Percentiles rank a stretch among this genome's conserved stretches.
These are phyloP conservation scores for Ia io DNA, from an alignment of 2,113 vertebrate genomes.

Conservation along the genomic window DNA sequence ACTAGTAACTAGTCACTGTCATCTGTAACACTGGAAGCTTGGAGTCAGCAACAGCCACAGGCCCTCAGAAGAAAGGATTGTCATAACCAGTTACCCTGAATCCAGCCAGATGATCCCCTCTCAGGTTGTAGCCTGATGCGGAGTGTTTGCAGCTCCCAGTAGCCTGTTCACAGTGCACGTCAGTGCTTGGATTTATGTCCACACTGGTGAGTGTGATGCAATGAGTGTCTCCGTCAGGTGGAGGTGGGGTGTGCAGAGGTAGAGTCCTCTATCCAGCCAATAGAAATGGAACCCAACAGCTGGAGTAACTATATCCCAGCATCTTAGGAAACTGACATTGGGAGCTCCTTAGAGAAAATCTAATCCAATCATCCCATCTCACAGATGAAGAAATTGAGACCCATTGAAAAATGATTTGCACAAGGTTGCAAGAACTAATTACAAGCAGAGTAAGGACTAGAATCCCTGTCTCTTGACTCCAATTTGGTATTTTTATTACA, in stretches of 20 bases:
- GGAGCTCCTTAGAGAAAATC: neutral
- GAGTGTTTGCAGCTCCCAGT: neutral
- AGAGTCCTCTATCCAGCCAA: neutral
- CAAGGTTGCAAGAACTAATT: neutral
- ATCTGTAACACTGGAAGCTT: neutral
- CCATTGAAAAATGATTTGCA: neutral
- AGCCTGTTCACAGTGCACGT: rapidly evolving
- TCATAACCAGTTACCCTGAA: neutral
- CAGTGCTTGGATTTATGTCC: neutral
- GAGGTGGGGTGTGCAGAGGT: neutral
- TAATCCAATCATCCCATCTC: neutral
- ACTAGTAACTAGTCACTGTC: neutral
- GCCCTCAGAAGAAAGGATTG: neutral
- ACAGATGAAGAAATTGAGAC: neutral
- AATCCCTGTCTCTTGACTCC: neutral
- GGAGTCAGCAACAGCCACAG: neutral
- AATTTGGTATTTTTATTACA: neutral
- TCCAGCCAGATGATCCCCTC: neutral
- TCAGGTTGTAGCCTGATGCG: neutral
- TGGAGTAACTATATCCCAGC: neutral
- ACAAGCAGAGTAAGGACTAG: neutral
- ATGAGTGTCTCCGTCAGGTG: neutral
- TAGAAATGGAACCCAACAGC: neutral
- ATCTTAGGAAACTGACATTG: neutral
- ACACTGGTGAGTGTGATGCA: neutral